phyloP scores from a whole-genome alignment of 2,797 vertebrate genomes.

The Arrhamphus sclerolepis region DNA sequence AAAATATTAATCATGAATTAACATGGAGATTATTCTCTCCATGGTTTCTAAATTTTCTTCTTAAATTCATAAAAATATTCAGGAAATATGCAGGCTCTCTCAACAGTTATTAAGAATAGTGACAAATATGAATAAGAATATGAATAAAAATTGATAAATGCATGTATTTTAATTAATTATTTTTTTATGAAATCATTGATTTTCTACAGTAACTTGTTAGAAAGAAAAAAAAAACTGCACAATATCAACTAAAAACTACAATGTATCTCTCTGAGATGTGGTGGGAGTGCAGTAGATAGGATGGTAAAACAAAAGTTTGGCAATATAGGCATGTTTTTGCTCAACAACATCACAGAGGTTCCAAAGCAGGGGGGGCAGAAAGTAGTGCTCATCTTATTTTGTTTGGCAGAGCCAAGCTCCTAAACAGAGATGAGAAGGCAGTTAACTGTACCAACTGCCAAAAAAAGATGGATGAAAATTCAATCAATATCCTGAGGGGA shows the following conservation, averaged over 20 bases:
- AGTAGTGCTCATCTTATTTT: not conserved
- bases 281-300: not conserved
- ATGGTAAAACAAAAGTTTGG: slow-evolving; percentile 1
- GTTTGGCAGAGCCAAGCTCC: not conserved
- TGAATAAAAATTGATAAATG: too few relatives aligned
- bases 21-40: too few relatives aligned
- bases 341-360: not conserved
- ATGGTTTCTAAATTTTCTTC: too few relatives aligned
- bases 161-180: too few relatives aligned
- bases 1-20: too few relatives aligned
- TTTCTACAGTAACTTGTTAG: too few relatives aligned
- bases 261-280: not conserved
- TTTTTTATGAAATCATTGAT: too few relatives aligned
- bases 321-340: not conserved
- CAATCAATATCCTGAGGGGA: not conserved
- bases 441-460: slow-evolving; percentile 2
- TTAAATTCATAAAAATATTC: too few relatives aligned
- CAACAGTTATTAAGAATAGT: too few relatives aligned
- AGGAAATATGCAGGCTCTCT: too few relatives aligned
- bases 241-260: not conserved
- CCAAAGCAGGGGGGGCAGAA: not conserved
- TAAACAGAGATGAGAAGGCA: slow-evolving; percentile 3
- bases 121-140: too few relatives aligned
- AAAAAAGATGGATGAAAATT: not conserved
- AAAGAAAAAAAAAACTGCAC: too few relatives aligned